phyloP scores from a whole-genome alignment of 1,140 invertebrate genomes.

The Drosophila rufa region DNA sequence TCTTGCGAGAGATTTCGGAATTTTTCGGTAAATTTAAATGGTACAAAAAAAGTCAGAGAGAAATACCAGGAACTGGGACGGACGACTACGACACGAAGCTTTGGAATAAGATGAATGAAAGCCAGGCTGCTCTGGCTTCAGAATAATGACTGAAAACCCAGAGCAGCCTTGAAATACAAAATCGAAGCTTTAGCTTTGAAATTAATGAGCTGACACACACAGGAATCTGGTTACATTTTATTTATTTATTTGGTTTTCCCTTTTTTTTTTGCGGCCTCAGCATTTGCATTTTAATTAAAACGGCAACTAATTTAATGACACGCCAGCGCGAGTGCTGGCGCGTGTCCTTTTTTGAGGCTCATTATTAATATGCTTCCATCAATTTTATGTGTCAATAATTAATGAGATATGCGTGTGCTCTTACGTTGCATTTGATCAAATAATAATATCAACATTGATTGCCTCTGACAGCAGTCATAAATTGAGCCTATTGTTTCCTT shows the following conservation, averaged over 20 bases:
- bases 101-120: neutral
- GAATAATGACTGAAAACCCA: neutral
- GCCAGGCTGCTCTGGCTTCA: neutral
- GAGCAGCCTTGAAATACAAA: neutral
- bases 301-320: conserved; percentile 32
- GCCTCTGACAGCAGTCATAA: conserved; percentile 17
- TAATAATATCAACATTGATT: conserved; percentile 21
- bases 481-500: conserved; percentile 16
- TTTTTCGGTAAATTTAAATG: neutral
- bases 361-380: conserved; percentile 35
- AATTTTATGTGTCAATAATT: conserved; percentile 55
- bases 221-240: conserved; percentile 3
- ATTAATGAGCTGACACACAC: conserved; percentile 22
- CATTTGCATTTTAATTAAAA: conserved; percentile 56
- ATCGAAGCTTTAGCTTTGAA: neutral
- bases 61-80: neutral
- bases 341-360: conserved; percentile 5
- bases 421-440: conserved; percentile 30
- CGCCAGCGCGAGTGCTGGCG: neutral
- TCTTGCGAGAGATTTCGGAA: neutral
- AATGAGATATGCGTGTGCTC: conserved; percentile 20
- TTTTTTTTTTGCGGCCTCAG: neutral
- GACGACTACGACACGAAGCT: neutral
- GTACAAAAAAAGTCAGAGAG: neutral
- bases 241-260: neutral